Evolutionary conservation across 1,140 invertebrate species (phyloP), one percentile per base, ranked within the genome.

Genomic region (Akabosia matsudoensis): DNA sequence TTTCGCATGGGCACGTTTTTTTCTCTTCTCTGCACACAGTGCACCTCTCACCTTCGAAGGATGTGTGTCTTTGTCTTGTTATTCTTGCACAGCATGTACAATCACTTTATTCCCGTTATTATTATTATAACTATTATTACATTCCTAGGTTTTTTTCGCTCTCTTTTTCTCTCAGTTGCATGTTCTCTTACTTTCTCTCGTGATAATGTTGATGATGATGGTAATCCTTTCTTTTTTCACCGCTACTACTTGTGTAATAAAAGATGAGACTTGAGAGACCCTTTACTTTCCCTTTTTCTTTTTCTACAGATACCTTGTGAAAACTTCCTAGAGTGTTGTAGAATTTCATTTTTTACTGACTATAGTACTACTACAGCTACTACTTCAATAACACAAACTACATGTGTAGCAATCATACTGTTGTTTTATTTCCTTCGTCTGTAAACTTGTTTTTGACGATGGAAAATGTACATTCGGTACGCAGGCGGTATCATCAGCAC

Each of bases 231-330:
- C 24, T 4, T 22, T 61, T 61, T 14, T 61, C n/a, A 10, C 54
- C 54, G 24, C 24, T 61, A 24, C 61, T 22, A 7, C 61, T 30
- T n/a, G 31, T 31, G 30, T 67, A 67, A 67, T 67, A 67, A 67
- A 67, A 67, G 7, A 67, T 67, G 61, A 67, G 61, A 67, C 61
- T 67, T 67, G 61, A 67, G 61, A 67, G n/a, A n/a, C n/a, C 61
- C 61, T 30, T 67, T 67, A 30, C 2, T n/a, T 67, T 67, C 31
- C 61, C 61, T 30, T 67, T 67, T 67, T 67, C n/a, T 30, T 24
- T 61, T 31, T 67, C 61, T 67, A 67, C 61, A 67, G 61, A 67
- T 67, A 67, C 61, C 61, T 31, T 67, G 61, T 67, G 61, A 67
- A 67, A 67, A 24, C 24, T 22, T 24, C 24, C n/a, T 45, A 45